phyloP scores from a whole-genome alignment of 2,113 vertebrate species.

The Mungos mungo region DNA sequence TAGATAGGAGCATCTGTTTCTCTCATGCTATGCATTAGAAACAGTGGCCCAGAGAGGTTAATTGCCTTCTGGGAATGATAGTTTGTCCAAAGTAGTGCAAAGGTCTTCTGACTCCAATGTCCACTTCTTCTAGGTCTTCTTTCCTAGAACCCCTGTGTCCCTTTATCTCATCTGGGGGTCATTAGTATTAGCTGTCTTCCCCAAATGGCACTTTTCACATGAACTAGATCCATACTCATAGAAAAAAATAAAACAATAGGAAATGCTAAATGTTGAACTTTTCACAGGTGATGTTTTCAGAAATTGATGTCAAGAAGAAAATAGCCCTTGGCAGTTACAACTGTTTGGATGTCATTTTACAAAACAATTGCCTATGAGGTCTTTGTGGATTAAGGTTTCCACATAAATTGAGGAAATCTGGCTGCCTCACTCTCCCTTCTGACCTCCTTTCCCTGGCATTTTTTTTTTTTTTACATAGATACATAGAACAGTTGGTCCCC shows the following conservation, averaged over 20 bases:
- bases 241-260: conserved; percentile 60
- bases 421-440: not conserved
- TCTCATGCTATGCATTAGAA: not conserved
- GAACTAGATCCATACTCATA: conserved; percentile 29
- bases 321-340: conserved; percentile 72
- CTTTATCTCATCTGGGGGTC: conserved; percentile 17
- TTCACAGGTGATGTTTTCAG: conserved; percentile 74
- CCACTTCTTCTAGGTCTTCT: not conserved
- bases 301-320: conserved; percentile 78
- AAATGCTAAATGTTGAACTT: conserved; percentile 78
- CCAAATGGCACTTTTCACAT: conserved; percentile 54
- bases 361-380: conserved; percentile 68
- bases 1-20: fast-evolving
- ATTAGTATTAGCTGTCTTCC: conserved; percentile 54
- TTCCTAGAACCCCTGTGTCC: not conserved
- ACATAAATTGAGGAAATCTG: conserved; percentile 52
- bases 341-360: conserved; percentile 74
- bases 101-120: not conserved
- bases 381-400: conserved; percentile 61
- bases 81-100: not conserved
- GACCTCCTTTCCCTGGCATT: conserved; percentile 20
- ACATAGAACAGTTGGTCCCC: not conserved
- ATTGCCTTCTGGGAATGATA: not conserved
- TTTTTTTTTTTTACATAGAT: not conserved
- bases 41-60: not conserved